Evolutionary conservation across 2,797 vertebrate species (phyloP), one percentile per base, ranked within the genome.

Genomic region (Lagorchestes hirsutus): DNA sequence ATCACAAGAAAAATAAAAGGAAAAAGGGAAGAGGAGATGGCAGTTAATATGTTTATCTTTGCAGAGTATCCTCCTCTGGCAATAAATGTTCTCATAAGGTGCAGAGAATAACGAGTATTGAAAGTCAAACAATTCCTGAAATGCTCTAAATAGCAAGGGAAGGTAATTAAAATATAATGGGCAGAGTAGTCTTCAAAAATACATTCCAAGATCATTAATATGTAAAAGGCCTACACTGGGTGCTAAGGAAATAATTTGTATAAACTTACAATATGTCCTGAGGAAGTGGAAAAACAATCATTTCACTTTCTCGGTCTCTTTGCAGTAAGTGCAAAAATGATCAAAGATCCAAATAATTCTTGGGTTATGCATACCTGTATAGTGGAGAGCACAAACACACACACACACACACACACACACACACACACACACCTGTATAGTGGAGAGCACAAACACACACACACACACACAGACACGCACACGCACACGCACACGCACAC

Each of bases 111-210:
- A 87, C 16, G 91, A 55, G 3, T 90, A 57, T 54, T 56, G 62
- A 90, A 93, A 90, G 93, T 90, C 90, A 95, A 94, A 95, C 16
- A 90, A 40, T 92, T 46, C 54, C 5, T 40, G 24, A 90, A 92
- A 91, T 10, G n/a, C 90, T 90, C 8, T 46, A 74, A 95, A 93
- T 22, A 90, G 5, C 18, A 4, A 18, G 27, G 11, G 2, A 5
- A 94, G 92, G 93, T 91, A 82, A 52, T 24, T 4, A 55, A 28
- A 90, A 74, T 87, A 87, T 87, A 87, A 87, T 4, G 40, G 74
- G 74, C 40, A 93, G 5, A 92, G 8, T 18, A 59, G 90, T 62
- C n/a, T 5, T 58, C 82, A 91, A 2, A 92, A 87, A 87, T 27
- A 29, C 34, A 91, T 74, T 93, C 29, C 10, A 9, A 90, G 93